phyloP scores from a whole-genome alignment of 2,113 vertebrate species.

The Mobula birostris region DNA sequence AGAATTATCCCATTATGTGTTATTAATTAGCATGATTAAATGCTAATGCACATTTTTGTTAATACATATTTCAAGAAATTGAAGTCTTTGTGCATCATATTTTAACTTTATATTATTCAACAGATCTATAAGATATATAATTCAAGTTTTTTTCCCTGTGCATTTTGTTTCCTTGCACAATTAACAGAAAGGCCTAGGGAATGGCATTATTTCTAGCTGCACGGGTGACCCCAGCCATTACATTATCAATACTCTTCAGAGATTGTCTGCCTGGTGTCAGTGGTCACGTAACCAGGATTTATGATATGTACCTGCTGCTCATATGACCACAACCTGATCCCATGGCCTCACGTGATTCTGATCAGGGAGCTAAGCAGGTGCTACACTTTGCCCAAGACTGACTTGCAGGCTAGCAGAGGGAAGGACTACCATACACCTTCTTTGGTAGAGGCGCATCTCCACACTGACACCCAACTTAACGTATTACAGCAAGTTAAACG shows the following conservation, averaged over 20 bases:
- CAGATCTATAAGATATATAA: not conserved
- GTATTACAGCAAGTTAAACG: constrained; percentile 12
- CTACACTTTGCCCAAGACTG: too few species aligned
- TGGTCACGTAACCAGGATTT: too few species aligned
- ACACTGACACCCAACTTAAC: not conserved
- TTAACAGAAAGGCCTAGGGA: not conserved
- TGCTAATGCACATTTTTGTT: not conserved
- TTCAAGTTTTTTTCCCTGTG: not conserved
- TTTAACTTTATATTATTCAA: not conserved
- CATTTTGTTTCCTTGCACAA: not conserved
- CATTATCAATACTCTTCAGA: too few species aligned
- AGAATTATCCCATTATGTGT: not conserved
- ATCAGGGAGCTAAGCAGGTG: too few species aligned
- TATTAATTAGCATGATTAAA: not conserved
- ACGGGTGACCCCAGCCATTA: too few species aligned
- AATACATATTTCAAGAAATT: not conserved
- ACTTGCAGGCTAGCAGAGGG: too few species aligned
- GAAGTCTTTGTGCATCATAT: not conserved
- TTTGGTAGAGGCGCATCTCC: too few species aligned
- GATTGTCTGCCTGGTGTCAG: too few species aligned
- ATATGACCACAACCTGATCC: too few species aligned
- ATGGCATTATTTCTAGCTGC: not conserved
- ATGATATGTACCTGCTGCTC: too few species aligned
- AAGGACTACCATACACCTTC: too few species aligned
- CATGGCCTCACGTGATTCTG: too few species aligned